Conservation (phyloP, 1,140 invertebrate species). For the Microvelia longipes region DNA sequence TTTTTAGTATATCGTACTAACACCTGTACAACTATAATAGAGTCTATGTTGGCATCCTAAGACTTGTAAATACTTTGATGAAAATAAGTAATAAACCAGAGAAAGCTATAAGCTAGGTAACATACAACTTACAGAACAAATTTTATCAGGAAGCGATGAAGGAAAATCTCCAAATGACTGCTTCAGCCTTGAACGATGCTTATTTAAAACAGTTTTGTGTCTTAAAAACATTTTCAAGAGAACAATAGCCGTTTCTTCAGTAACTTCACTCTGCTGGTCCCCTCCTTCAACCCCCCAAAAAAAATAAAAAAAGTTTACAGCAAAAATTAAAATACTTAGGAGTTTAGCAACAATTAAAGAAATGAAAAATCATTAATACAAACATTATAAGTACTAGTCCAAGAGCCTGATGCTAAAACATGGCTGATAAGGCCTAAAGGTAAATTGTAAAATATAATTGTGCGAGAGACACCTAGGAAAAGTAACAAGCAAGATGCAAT, state of each 20-base stretch:
- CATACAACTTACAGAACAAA: slow-evolving; percentile 33
- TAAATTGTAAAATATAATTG: too few species aligned
- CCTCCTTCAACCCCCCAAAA: slow-evolving; percentile 16
- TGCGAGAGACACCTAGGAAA: too few species aligned
- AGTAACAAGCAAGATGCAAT: too few species aligned
- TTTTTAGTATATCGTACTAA: too few species aligned
- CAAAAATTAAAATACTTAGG: neutral
- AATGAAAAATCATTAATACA: neutral
- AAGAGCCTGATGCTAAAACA: too few species aligned
- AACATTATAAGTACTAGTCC: neutral
- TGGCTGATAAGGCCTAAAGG: too few species aligned
- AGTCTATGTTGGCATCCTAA: too few species aligned
- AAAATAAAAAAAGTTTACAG: slow-evolving; percentile 5
- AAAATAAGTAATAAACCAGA: neutral
- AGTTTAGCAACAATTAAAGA: neutral
- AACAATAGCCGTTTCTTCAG: slow-evolving; percentile 45
- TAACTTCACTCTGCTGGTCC: slow-evolving; percentile 36
- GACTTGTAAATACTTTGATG: slow-evolving; percentile 11
- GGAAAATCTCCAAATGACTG: slow-evolving; percentile 38
- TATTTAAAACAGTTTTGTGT: slow-evolving; percentile 38
- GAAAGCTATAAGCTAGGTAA: neutral
- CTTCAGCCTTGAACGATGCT: slow-evolving; percentile 35
- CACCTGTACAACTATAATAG: too few species aligned
- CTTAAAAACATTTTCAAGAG: slow-evolving; percentile 43
- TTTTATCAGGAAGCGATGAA: slow-evolving; percentile 32